Percentiles rank a stretch among this genome's conserved stretches.
Evolutionary conservation across 2,888 invertebrate species (phyloP).

Genomic region (Dasysyrphus albostriatus): DNA sequence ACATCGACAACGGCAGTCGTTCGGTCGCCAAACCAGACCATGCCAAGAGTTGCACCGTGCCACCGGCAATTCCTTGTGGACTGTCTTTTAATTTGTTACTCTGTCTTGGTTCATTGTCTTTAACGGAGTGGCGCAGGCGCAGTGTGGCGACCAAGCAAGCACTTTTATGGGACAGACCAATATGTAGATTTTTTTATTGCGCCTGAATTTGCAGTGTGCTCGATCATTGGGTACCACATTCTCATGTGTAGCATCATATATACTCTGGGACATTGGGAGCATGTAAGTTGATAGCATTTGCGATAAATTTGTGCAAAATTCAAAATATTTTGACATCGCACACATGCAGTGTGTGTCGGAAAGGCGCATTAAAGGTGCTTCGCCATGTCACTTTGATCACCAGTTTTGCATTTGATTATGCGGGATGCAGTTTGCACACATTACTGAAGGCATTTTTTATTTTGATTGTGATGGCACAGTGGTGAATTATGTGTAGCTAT

Average conservation of each 20-base stretch:
- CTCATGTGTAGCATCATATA: neutral
- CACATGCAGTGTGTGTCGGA: constrained; percentile 56
- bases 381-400: constrained; percentile 67
- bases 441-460: constrained; percentile 66
- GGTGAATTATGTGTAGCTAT: constrained; percentile 44
- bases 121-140: constrained; percentile 39
- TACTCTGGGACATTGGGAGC: constrained; percentile 50
- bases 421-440: constrained; percentile 42
- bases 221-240: constrained; percentile 36
- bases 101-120: constrained; percentile 62
- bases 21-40: constrained; percentile 14
- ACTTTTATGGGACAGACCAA: constrained; percentile 71
- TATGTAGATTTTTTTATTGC: constrained; percentile 76
- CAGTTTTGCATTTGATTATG: constrained; percentile 44
- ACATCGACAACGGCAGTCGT: constrained; percentile 30
- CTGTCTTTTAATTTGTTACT: constrained; percentile 73
- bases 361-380: constrained; percentile 62
- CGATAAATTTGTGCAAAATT: constrained; percentile 82
- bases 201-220: constrained; percentile 44
- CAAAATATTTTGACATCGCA: constrained; percentile 72
- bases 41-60: neutral
- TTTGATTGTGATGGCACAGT: constrained; percentile 47
- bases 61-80: constrained; percentile 57
- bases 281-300: constrained; percentile 80
- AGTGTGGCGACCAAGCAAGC: constrained; percentile 36